phyloP scores from a whole-genome alignment of 2,113 vertebrate species.

The Eulacestoma nigropectus region DNA sequence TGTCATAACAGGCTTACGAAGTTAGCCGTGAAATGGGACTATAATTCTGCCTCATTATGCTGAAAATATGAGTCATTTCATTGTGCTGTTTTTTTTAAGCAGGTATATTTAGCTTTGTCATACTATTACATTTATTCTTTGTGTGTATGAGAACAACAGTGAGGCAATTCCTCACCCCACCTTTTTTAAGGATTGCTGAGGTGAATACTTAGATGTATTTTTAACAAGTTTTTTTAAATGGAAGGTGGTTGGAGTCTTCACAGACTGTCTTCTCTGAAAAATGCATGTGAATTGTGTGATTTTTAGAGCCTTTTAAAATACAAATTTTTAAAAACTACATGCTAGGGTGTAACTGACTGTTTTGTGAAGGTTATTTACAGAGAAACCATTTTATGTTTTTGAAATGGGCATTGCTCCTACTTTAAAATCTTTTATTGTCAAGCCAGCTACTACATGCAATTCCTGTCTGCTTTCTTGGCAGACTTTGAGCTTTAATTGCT shows the following conservation, averaged over 20 bases:
- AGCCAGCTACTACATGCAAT: neutral
- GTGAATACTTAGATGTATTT: neutral
- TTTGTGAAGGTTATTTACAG: neutral
- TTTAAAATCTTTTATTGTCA: neutral
- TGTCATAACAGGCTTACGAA: neutral
- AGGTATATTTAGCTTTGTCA: neutral
- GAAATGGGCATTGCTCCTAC: neutral
- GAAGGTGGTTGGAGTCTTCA: neutral
- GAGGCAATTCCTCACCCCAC: neutral
- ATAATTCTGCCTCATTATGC: neutral
- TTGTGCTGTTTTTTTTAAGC: neutral
- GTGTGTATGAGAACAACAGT: neutral
- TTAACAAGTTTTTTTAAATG: neutral
- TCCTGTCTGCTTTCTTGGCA: neutral
- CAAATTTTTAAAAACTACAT: neutral
- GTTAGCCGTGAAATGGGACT: neutral
- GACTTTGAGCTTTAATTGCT: neutral
- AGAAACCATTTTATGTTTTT: neutral
- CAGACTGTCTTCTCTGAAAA: neutral
- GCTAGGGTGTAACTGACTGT: neutral
- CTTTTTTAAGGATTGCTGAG: neutral
- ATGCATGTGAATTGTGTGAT: neutral
- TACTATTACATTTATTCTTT: neutral
- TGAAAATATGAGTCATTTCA: neutral
- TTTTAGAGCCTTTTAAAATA: neutral